Percentiles rank a stretch among this genome's conserved stretches.
Conservation (phyloP, 2,113 vertebrate genomes). For the Gavia stellata region DNA sequence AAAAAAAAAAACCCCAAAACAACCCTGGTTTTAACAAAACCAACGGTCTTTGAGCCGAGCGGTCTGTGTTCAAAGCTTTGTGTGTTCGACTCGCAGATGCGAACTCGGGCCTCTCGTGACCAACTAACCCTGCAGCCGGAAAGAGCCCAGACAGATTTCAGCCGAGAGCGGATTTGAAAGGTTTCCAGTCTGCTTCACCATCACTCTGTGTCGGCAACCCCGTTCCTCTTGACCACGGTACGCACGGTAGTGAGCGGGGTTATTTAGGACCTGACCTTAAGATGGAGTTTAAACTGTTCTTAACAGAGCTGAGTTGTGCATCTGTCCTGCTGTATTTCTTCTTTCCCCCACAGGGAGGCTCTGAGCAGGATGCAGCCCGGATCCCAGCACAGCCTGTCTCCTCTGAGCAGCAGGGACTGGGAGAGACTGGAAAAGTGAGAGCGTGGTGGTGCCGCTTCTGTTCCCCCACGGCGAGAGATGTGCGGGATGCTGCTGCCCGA, state of each 20-base stretch:
- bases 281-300: not conserved
- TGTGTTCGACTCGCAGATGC: rapidly evolving
- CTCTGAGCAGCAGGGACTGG: not conserved
- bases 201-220: rapidly evolving
- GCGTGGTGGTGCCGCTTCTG: rapidly evolving
- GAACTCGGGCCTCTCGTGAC: rapidly evolving
- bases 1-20: not conserved
- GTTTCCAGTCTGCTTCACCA: not conserved
- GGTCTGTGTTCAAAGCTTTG: not conserved
- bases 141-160: not conserved
- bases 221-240: not conserved
- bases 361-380: not conserved
- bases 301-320: rapidly evolving
- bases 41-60: rapidly evolving
- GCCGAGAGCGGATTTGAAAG: not conserved
- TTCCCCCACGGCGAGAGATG: not conserved
- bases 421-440: not conserved
- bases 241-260: rapidly evolving
- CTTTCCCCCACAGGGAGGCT: not conserved
- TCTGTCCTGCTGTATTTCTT: not conserved
- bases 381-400: not conserved
- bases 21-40: not conserved
- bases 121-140: not conserved
- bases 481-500: not conserved
- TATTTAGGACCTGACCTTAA: not conserved